Base-by-base conservation (phyloP, 2,113 vertebrate genomes). In the Rhodinocichla rosea region DNA sequence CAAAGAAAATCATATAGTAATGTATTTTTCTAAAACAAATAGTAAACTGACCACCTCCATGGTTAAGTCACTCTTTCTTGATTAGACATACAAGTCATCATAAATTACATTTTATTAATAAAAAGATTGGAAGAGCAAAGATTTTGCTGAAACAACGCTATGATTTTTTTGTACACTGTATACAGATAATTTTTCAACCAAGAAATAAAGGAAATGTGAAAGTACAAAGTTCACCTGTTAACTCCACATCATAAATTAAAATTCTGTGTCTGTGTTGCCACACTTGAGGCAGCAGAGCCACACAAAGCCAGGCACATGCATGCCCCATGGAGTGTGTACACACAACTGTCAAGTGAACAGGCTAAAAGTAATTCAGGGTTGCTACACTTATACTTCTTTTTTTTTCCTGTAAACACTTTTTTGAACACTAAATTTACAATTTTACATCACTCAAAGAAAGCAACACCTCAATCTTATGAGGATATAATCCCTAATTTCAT, bases 241-340 rank as follows among this genome's bases (percentile, higher is more conserved):
- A 14, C 22, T 89, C 24, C 33, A 69, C 3, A 60, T 47, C 44
- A 6, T 6, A 11, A 10, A 11, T 19, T 68, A 50, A 64, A 90
- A 88, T 40, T 32, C 28, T 62, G 0, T 6, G 5, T 56, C 28
- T 0, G 0, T 15, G 11, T 19, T 73, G 63, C 35, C 27, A 76
- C 26, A 64, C 9, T 60, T 32, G 32, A 73, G 32, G 27, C 7
- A 83, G n/a, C 27, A 79, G 24, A 71, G 33, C 15, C 21, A 26
- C 6, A 39, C 35, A 73, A 69, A 83, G 33, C 8, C 77, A 65
- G 42, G 26, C 20, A 37, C 17, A 65, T 27, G 52, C 30, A 22
- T 15, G 47, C 20, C 9, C 69, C 33, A 9, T 5, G 14, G 45
- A 64, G 8, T 33, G 17, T 15, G 23, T 15, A 62, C 19, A 53